Conservation (phyloP, 2,888 invertebrate genomes). For the Alloscopus bannaensis region DNA sequence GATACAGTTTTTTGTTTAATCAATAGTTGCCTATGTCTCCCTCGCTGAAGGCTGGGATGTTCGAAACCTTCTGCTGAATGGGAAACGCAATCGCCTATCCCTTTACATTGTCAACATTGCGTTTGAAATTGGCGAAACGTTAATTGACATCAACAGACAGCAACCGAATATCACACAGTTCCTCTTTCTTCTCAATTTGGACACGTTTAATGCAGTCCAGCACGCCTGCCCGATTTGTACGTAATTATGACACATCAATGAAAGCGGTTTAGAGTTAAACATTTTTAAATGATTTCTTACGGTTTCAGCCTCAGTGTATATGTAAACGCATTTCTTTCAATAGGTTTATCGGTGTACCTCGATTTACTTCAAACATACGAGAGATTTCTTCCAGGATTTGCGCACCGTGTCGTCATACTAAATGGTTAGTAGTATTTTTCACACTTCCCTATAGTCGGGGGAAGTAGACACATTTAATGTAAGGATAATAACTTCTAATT, state of each 20-base stretch:
- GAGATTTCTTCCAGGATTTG: too few species aligned
- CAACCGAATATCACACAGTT: neutral
- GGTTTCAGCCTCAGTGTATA: too few species aligned
- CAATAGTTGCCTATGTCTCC: neutral
- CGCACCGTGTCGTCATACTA: too few species aligned
- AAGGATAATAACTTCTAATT: too few species aligned
- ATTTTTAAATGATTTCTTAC: too few species aligned
- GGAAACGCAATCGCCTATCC: neutral
- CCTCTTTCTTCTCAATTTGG: slow-evolving; percentile 4
- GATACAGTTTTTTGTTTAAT: neutral
- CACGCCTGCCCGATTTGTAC: slow-evolving; percentile 4
- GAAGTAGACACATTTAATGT: too few species aligned
- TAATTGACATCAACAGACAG: neutral
- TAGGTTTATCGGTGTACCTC: too few species aligned
- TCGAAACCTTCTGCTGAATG: neutral
- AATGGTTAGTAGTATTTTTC: too few species aligned
- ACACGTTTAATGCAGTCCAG: neutral
- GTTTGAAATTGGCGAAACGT: neutral
- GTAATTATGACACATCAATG: too few species aligned
- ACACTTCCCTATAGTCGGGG: too few species aligned
- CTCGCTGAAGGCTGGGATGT: neutral
- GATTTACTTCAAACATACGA: too few species aligned
- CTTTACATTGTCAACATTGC: neutral
- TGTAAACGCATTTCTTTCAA: too few species aligned
- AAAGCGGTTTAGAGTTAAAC: neutral